Conservation (phyloP, 2,113 vertebrate species). For the Halcyon senegalensis region DNA sequence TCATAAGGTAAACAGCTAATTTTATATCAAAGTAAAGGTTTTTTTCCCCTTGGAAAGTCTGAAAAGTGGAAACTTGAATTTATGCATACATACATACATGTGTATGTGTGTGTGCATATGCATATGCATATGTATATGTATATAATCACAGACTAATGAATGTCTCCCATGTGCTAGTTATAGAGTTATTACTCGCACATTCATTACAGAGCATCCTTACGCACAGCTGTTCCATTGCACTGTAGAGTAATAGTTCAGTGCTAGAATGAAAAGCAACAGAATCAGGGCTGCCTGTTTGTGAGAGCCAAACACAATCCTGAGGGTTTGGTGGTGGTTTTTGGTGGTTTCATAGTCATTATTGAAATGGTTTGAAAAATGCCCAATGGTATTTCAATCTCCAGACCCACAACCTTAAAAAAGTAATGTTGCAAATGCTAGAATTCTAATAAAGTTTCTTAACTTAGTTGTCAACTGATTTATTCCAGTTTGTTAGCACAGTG, state of each 20-base stretch:
- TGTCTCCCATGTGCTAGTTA: conserved; percentile 37
- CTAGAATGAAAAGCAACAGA: neutral
- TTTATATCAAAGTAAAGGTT: neutral
- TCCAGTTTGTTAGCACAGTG: neutral
- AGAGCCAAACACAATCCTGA: neutral
- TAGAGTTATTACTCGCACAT: neutral
- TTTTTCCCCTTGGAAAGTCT: neutral
- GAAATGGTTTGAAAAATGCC: conserved; percentile 12
- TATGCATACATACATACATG: neutral
- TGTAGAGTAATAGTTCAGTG: neutral
- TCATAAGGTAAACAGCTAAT: neutral
- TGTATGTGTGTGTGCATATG: neutral
- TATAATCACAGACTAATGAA: conserved; percentile 21
- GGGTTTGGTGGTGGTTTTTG: neutral
- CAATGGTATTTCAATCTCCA: neutral
- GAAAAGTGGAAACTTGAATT: neutral
- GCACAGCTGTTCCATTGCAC: neutral
- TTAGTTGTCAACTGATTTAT: neutral
- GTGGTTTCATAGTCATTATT: neutral
- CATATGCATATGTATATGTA: neutral
- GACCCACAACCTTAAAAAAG: neutral
- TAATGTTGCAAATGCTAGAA: neutral
- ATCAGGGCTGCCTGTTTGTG: neutral
- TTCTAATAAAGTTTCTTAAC: neutral
- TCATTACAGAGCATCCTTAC: neutral